Evolutionary conservation across 2,888 invertebrate genomes (phyloP).

Genomic region (Lysandra coridon): DNA sequence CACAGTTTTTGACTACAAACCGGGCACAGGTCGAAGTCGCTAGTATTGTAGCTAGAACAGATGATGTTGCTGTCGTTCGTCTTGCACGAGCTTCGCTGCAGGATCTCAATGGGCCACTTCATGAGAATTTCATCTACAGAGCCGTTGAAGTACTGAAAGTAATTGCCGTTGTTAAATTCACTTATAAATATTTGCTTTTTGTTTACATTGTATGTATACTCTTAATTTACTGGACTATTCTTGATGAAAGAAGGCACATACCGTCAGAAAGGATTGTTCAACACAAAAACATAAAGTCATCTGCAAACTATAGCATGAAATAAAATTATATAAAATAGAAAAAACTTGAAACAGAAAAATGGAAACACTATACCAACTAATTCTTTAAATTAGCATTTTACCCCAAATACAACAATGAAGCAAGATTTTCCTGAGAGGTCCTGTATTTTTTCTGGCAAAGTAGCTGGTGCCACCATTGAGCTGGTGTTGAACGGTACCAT

Average conservation of each 20-base stretch:
- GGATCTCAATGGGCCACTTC: background rate
- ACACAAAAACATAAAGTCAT: too few relatives aligned
- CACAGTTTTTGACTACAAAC: background rate
- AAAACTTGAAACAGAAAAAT: too few relatives aligned
- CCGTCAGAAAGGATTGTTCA: too few relatives aligned
- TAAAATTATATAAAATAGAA: too few relatives aligned
- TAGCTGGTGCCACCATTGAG: constrained; percentile 48
- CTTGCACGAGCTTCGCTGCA: background rate
- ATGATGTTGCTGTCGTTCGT: background rate
- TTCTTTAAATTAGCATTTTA: constrained; percentile 43
- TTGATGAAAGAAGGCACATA: too few relatives aligned
- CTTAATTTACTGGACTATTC: too few relatives aligned
- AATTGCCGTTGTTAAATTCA: background rate
- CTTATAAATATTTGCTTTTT: too few relatives aligned
- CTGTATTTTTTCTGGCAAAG: constrained; percentile 44
- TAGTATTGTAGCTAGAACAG: background rate
- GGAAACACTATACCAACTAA: background rate
- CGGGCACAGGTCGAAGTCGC: background rate
- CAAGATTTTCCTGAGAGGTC: constrained; percentile 52
- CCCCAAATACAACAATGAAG: constrained; percentile 59
- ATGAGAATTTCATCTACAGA: background rate
- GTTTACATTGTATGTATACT: too few relatives aligned
- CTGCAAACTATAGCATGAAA: too few relatives aligned
- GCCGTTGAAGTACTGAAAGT: background rate
- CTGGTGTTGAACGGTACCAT: constrained; percentile 61